Evolutionary conservation across 2,113 vertebrate species (phyloP), one percentile per base, ranked within the genome.

Genomic region (Toxotes jaculatrix): DNA sequence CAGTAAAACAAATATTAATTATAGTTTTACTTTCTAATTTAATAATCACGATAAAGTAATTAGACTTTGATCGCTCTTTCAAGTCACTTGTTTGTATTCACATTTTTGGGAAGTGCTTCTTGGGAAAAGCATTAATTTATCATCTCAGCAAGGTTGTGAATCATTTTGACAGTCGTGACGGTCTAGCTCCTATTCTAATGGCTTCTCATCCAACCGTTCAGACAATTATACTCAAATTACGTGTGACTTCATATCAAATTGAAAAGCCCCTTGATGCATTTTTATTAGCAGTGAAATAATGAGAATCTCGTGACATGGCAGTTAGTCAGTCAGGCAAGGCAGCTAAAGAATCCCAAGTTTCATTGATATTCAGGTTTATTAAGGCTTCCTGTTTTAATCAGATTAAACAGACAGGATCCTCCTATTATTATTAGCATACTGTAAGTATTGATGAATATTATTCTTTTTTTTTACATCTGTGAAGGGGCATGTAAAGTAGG

Each of bases 161-260:
- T 87, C 56, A 61, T 38, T 78, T 57, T 74, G 69, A 85, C 81
- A 86, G 47, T 56, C 7, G 19, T 51, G 27, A 76, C 77, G 60
- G 71, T 79, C 34, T 49, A 27, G 11, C 63, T 75, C 36, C 31
- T 60, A 13, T 78, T 77, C 53, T 79, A 86, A 89, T 87, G 72
- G 45, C 16, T 77, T 84, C 45, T 64, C 78, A 80, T 69, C 23
- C 65, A 83, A 43, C 14, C n/a, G 0, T 69, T 79, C 16, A 56
- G 51, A 81, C 82, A 82, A 79, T 91, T 83, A 74, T 72, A 62
- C 40, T 83, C 19, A 84, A 90, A 88, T 91, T 83, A 81, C 80
- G 68, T 83, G 65, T 75, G 59, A 82, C 76, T 85, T 75, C 21
- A 60, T 61, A 80, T 88, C 49, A 72, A 76, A 86, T 76, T 82